phyloP scores from a whole-genome alignment of 2,888 invertebrate species.

The Drosophila subquinaria region DNA sequence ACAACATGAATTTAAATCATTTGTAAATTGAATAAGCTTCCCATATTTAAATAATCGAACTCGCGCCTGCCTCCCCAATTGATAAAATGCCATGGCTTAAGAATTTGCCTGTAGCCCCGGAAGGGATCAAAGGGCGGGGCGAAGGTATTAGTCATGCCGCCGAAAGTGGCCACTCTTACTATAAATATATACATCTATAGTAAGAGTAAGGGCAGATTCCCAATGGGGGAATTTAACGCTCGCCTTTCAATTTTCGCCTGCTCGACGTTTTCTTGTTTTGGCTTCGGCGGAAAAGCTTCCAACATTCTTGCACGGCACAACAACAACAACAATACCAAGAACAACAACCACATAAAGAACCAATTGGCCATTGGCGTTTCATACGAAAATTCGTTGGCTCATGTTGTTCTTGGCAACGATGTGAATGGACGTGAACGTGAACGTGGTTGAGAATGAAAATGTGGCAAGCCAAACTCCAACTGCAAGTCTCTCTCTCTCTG shows the following conservation, averaged over 20 bases:
- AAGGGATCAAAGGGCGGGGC: background rate
- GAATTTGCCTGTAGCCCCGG: slow-evolving; percentile 15
- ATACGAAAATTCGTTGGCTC: slow-evolving; percentile 61
- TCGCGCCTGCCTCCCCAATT: slow-evolving; percentile 6
- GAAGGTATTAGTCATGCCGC: slow-evolving; percentile 45
- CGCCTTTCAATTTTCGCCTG: slow-evolving; percentile 62
- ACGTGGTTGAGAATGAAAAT: slow-evolving; percentile 28
- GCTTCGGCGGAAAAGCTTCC: slow-evolving; percentile 48
- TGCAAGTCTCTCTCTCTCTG: slow-evolving; percentile 21
- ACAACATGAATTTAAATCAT: slow-evolving; percentile 50
- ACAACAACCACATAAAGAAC: slow-evolving; percentile 14
- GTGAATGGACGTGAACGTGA: slow-evolving; percentile 47
- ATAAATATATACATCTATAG: slow-evolving; percentile 4
- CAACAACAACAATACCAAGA: background rate
- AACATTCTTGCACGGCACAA: slow-evolving; percentile 47
- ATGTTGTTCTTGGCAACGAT: slow-evolving; percentile 77
- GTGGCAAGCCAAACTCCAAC: slow-evolving; percentile 41
- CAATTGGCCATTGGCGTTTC: slow-evolving; percentile 72
- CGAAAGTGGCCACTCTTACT: slow-evolving; percentile 45
- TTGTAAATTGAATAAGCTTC: slow-evolving; percentile 23
- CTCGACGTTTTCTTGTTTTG: slow-evolving; percentile 53
- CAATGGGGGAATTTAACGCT: slow-evolving; percentile 59
- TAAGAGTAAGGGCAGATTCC: slow-evolving; percentile 3
- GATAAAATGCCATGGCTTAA: slow-evolving; percentile 13
- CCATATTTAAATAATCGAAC: slow-evolving; percentile 28